Conservation (phyloP, 2,113 vertebrate genomes). For the Sarotherodon lohbergeri region DNA sequence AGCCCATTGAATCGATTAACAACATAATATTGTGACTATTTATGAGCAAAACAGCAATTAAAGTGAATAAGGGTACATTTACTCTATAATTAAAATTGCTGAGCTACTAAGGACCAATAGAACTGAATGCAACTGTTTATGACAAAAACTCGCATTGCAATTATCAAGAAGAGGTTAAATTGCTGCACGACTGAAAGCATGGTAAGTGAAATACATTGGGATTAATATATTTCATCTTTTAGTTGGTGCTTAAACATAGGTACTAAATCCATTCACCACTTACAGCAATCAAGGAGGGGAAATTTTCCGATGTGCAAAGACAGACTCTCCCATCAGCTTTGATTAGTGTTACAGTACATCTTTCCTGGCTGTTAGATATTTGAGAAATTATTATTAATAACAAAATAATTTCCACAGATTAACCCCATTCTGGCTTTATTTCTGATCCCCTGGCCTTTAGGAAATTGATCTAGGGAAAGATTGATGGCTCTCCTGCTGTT, state of each 20-base stretch:
- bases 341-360: slow-evolving; percentile 75
- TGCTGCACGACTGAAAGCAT: not conserved
- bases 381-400: slow-evolving; percentile 83
- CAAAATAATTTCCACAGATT: slow-evolving; percentile 79
- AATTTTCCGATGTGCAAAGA: slow-evolving; percentile 55
- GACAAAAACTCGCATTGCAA: slow-evolving; percentile 1
- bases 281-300: slow-evolving; percentile 51
- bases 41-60: slow-evolving; percentile 46
- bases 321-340: slow-evolving; percentile 75
- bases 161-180: not conserved
- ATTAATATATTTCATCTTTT: slow-evolving; percentile 34
- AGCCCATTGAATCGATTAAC: slow-evolving; percentile 25
- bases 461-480: slow-evolving; percentile 78
- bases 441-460: slow-evolving; percentile 70
- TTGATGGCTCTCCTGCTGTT: slow-evolving; percentile 70
- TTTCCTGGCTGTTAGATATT: slow-evolving; percentile 70
- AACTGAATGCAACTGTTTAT: slow-evolving; percentile 6
- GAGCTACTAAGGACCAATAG: not conserved
- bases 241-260: not conserved
- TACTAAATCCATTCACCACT: slow-evolving; percentile 40
- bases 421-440: slow-evolving; percentile 75
- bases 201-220: slow-evolving; percentile 16
- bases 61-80: slow-evolving; percentile 21
- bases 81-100: slow-evolving; percentile 25
- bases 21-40: slow-evolving; percentile 54